Evolutionary conservation across 2,888 invertebrate species (phyloP).

Genomic region (Mimumesa dahlbomi): DNA sequence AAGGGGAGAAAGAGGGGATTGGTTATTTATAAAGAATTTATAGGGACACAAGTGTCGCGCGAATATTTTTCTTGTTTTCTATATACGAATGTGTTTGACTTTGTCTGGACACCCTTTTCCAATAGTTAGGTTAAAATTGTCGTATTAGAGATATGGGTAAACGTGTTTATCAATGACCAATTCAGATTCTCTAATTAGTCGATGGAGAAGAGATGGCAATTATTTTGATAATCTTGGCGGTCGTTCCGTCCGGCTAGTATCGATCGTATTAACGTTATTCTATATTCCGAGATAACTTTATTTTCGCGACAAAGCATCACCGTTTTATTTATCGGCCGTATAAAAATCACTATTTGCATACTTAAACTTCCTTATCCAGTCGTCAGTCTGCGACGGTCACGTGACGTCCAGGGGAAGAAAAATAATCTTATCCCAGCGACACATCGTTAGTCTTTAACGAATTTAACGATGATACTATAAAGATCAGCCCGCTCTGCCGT

Average conservation of each 20-base stretch:
- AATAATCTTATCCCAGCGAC: slow-evolving; percentile 57
- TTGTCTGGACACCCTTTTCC: background rate
- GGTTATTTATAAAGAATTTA: too few species aligned
- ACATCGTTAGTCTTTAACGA: slow-evolving; percentile 56
- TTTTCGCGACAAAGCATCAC: slow-evolving; percentile 34
- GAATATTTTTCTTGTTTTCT: too few species aligned
- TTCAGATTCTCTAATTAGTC: slow-evolving; percentile 28
- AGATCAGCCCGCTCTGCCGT: slow-evolving; percentile 41
- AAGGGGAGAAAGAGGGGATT: background rate
- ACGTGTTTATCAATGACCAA: slow-evolving; percentile 1
- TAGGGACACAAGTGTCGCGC: too few species aligned
- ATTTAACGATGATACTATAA: slow-evolving; percentile 61
- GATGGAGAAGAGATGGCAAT: slow-evolving; percentile 12
- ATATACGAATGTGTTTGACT: too few species aligned
- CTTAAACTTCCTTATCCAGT: background rate
- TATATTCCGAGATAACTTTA: slow-evolving; percentile 47
- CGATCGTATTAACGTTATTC: slow-evolving; percentile 28
- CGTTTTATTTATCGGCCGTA: slow-evolving; percentile 37
- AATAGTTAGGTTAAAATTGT: slow-evolving; percentile 12
- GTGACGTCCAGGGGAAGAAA: background rate
- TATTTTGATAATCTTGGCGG: slow-evolving; percentile 8
- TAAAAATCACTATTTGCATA: background rate
- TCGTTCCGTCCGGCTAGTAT: background rate
- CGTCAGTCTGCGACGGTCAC: background rate
- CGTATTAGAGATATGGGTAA: slow-evolving; percentile 11